Base-by-base conservation (phyloP, 2,888 invertebrate genomes). In the Pyrrhia umbra region DNA sequence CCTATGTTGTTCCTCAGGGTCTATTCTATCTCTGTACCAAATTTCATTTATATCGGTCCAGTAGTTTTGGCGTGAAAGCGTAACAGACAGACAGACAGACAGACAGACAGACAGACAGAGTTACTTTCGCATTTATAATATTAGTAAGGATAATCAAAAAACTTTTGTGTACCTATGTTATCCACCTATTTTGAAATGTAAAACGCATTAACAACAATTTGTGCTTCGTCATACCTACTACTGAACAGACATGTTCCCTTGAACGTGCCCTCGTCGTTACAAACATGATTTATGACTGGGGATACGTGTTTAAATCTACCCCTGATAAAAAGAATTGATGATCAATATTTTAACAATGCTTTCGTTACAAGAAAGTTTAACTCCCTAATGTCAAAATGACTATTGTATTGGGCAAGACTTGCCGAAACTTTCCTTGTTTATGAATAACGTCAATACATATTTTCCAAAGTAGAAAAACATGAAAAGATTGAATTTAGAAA, bases 221-320 rank as follows among this genome's bases (percentile, higher is more conserved):
- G 72, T 69, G 83, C 87, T 57, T 56, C 68, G 80, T 88, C 87
- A 88, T 78, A 68, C n/a, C n/a, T n/a, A n/a, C 75, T 79, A 68
- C 77, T 77, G 80, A 77, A 79, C 80, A 75, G 64, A 71, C 68
- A 77, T 77, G 80, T 77, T 82, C 76, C 71, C 72, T 77, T 71
- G 79, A 82, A 84, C 82, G 76, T 78, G 78, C 74, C 83, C 81
- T 79, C 75, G 52, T 51, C 69, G 57, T 68, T 67, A 74, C 71
- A 64, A 70, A 78, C 72, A 77, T 85, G 85, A 88, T 88, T 85
- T 83, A 84, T 82, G 77, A 67, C 58, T 57, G 76, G 70, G 63
- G 79, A 80, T 80, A 70, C 80, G 57, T 72, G 71, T 79, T 79
- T 75, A 80, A 78, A 83, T 79, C 79, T 62, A 79, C 81, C 81